Evolutionary conservation across 2,113 vertebrate species (phyloP).

Genomic region (Nycticorax nycticorax): DNA sequence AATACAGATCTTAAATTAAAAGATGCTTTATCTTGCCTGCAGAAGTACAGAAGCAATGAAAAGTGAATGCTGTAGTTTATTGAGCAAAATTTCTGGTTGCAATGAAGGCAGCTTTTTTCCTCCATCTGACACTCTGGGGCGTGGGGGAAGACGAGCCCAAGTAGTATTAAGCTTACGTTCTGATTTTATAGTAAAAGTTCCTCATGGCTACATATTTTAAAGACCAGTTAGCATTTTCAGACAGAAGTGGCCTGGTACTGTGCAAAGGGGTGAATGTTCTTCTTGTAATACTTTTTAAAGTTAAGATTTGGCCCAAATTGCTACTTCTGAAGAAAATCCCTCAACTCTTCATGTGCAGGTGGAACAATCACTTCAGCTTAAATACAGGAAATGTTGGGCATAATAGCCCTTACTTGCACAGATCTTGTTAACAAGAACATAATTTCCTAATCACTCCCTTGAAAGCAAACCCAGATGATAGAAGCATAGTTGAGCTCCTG

Average conservation of each 20-base stretch:
- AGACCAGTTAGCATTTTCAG: neutral
- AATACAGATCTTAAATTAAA: neutral
- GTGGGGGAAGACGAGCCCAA: neutral
- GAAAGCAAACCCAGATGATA: constrained; percentile 43
- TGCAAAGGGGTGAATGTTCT: neutral
- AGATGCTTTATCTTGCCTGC: neutral
- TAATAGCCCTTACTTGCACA: constrained; percentile 23
- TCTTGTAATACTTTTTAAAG: neutral
- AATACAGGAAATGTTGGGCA: constrained; percentile 52
- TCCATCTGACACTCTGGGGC: neutral
- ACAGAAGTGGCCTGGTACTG: neutral
- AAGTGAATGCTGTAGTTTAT: neutral
- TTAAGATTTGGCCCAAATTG: neutral
- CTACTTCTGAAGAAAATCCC: constrained; percentile 3
- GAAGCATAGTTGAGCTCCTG: constrained; percentile 44
- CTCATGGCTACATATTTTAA: neutral
- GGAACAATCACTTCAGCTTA: constrained; percentile 8
- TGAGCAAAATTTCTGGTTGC: neutral
- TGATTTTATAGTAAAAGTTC: neutral
- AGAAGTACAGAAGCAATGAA: neutral
- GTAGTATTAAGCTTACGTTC: neutral
- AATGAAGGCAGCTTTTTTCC: neutral
- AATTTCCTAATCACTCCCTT: constrained; percentile 56
- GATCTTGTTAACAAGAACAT: constrained; percentile 58
- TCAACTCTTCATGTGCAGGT: neutral